Evolutionary conservation across 1,140 invertebrate genomes (phyloP).

Genomic region (Drepana arcuata): DNA sequence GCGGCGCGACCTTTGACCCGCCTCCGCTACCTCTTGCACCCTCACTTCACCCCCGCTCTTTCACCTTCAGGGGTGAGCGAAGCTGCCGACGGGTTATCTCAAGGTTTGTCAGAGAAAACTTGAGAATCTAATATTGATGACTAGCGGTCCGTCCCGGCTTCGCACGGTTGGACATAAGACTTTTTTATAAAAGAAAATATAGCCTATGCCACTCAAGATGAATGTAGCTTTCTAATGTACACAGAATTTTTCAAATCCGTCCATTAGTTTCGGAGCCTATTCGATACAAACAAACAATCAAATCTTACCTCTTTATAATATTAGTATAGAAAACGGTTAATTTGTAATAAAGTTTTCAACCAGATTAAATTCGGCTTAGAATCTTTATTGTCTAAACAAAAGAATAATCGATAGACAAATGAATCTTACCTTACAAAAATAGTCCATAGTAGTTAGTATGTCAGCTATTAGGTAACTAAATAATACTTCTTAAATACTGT

Average conservation of each 20-base stretch:
- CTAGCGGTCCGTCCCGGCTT: neutral
- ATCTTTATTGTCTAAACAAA: too few species aligned
- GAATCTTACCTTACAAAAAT: too few species aligned
- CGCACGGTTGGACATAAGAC: neutral
- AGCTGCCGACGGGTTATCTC: neutral
- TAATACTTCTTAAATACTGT: too few species aligned
- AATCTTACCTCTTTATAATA: too few species aligned
- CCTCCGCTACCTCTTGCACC: slow-evolving; percentile 29
- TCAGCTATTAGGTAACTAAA: too few species aligned
- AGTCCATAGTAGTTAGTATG: too few species aligned
- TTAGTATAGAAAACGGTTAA: too few species aligned
- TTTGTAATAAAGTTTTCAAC: too few species aligned
- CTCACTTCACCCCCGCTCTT: slow-evolving; percentile 21
- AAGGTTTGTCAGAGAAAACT: neutral
- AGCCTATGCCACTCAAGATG: neutral
- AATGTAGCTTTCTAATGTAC: neutral
- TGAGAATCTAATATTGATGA: neutral
- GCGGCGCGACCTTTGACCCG: slow-evolving; percentile 54
- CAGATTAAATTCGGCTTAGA: too few species aligned
- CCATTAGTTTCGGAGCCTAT: too few species aligned
- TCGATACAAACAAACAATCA: too few species aligned
- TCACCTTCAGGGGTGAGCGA: slow-evolving; percentile 20
- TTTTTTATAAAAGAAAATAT: neutral
- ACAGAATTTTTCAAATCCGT: neutral
- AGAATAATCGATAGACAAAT: too few species aligned